Conservation (phyloP, 2,888 invertebrate genomes). For the Aleiodes leptofemur region DNA sequence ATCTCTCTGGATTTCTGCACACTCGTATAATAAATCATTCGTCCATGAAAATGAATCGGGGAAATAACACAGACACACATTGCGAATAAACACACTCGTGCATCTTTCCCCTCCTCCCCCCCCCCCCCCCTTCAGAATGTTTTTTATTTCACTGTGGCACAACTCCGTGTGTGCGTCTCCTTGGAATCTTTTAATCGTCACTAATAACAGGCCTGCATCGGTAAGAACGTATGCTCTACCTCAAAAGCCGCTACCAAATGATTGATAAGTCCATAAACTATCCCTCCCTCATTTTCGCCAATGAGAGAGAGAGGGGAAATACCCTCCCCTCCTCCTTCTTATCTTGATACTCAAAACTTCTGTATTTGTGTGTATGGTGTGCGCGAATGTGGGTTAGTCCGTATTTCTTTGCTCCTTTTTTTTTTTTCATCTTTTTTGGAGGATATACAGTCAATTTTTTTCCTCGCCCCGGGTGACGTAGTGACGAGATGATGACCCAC, state of each 20-base stretch:
- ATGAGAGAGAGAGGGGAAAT: background rate
- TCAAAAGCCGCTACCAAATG: conserved; percentile 70
- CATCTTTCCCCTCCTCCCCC: conserved; percentile 21
- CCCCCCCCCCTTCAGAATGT: background rate
- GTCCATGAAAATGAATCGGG: conserved; percentile 69
- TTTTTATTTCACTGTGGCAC: background rate
- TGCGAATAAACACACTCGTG: conserved; percentile 3
- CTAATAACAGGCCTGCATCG: conserved; percentile 71
- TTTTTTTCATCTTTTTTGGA: conserved; percentile 19
- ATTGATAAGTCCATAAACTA: conserved; percentile 75
- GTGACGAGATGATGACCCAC: conserved; percentile 75
- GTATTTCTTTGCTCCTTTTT: background rate
- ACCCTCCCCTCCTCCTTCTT: background rate
- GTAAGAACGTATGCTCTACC: conserved; percentile 60
- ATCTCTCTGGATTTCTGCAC: conserved; percentile 38
- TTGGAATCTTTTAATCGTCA: conserved; percentile 74
- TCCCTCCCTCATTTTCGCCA: conserved; percentile 54
- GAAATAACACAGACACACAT: conserved; percentile 57
- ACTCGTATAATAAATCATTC: conserved; percentile 64
- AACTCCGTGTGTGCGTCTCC: conserved; percentile 37
- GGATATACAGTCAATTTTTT: conserved; percentile 38
- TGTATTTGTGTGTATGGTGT: conserved; percentile 2
- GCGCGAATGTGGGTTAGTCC: conserved; percentile 32
- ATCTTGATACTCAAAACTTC: conserved; percentile 11
- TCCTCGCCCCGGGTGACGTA: conserved; percentile 73